phyloP scores from a whole-genome alignment of 1,140 invertebrate species.

The Daktulosphaira vitifoliae region DNA sequence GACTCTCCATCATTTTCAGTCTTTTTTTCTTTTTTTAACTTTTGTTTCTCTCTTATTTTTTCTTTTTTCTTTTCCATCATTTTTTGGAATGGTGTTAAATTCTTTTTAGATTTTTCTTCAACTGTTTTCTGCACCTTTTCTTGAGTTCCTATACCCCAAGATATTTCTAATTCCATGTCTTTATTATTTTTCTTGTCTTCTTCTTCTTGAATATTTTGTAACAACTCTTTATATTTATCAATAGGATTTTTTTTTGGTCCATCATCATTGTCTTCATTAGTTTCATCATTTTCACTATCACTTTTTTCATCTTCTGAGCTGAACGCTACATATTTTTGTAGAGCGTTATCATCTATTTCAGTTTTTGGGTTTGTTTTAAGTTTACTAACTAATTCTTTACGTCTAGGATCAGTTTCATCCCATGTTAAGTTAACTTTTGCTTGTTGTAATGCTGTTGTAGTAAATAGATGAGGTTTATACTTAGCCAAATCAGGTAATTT shows the following conservation, averaged over 20 bases:
- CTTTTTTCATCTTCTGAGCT: conserved; percentile 50
- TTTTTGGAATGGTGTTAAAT: conserved; percentile 63
- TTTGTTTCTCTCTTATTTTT: conserved; percentile 61
- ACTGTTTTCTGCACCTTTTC: conserved; percentile 52
- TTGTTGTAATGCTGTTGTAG: conserved; percentile 82
- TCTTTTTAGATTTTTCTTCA: conserved; percentile 39
- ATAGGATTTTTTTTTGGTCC: conserved; percentile 43
- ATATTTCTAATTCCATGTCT: conserved; percentile 74
- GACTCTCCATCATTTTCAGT: neutral
- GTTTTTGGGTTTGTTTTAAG: conserved; percentile 40
- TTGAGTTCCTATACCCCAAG: conserved; percentile 66
- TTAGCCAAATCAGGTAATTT: conserved; percentile 63
- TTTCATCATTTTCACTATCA: neutral
- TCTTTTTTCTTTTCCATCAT: conserved; percentile 67
- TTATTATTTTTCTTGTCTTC: conserved; percentile 35
- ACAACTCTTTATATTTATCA: conserved; percentile 29
- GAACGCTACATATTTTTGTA: conserved; percentile 61
- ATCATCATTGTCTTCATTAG: no score
- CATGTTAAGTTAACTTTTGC: conserved; percentile 85
- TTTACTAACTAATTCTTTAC: conserved; percentile 50
- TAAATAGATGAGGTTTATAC: conserved; percentile 80
- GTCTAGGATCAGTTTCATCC: conserved; percentile 85
- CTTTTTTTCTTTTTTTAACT: conserved; percentile 43
- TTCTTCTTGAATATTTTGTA: conserved; percentile 51
- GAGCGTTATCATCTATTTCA: conserved; percentile 57